A percentile compares a stretch with the other conserved stretches of the same genome.
These are phyloP conservation scores for Anniella stebbinsi DNA, from an alignment of 2,797 vertebrate genomes.

Conservation along the genomic window DNA sequence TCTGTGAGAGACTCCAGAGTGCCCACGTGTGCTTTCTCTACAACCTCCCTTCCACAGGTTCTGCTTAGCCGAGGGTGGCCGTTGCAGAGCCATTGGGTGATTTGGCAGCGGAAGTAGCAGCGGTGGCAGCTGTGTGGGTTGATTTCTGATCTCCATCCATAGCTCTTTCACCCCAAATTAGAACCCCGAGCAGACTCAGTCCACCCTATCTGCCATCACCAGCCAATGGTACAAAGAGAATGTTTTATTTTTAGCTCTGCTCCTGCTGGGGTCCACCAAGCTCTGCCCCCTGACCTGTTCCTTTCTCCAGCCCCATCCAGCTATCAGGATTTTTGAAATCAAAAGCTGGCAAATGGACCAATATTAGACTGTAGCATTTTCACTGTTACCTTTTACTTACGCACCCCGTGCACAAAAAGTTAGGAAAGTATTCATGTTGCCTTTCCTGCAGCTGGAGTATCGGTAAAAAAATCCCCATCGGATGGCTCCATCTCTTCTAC, in stretches of 20 bases:
- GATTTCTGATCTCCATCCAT: not conserved
- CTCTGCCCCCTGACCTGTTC: not conserved
- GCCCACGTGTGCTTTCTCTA: not conserved
- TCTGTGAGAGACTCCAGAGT: not conserved
- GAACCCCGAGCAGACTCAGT: not conserved
- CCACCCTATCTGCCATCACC: not conserved
- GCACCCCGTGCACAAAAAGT: not conserved
- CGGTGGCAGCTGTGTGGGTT: not conserved
- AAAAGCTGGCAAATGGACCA: not conserved
- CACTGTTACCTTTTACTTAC: not conserved
- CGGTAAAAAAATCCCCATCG: conserved; percentile 77
- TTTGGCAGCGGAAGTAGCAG: not conserved
- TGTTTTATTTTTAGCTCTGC: not conserved
- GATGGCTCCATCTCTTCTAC: conserved; percentile 74
- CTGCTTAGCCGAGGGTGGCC: not conserved
- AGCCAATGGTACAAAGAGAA: not conserved
- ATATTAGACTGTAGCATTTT: not conserved
- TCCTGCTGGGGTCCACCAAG: not conserved
- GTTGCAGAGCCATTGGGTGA: not conserved
- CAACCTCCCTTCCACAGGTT: not conserved
- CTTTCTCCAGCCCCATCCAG: not conserved
- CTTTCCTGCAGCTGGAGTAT: conserved; percentile 69
- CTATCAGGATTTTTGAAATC: not conserved
- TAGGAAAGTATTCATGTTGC: conserved; percentile 27
- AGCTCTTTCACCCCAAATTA: not conserved